Percentiles rank a stretch among this genome's conserved stretches.
Evolutionary conservation across 2,797 vertebrate species (phyloP).

Genomic region (Heliangelus exortis): DNA sequence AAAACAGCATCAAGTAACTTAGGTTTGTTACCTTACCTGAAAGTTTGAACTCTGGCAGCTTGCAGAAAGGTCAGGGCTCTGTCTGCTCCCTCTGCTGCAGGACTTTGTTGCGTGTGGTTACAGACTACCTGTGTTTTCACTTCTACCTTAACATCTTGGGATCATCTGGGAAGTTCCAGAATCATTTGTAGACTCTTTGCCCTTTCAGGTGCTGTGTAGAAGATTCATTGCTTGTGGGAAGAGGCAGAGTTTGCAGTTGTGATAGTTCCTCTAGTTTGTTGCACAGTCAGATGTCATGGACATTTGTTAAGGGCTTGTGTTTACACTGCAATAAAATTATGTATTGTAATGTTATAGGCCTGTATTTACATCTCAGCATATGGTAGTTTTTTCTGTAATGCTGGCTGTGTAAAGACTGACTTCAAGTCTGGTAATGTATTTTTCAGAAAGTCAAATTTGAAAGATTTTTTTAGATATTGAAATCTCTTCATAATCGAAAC

Average conservation of each 20-base stretch:
- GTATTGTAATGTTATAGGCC: rapidly evolving
- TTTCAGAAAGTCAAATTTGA: not conserved
- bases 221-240: rapidly evolving
- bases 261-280: not conserved
- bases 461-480: not conserved
- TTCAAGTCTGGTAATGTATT: not conserved
- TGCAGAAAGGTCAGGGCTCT: not conserved
- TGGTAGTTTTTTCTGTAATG: not conserved
- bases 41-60: not conserved
- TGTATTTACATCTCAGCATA: not conserved
- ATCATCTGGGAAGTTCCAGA: not conserved
- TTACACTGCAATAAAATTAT: not conserved
- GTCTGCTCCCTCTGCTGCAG: not conserved
- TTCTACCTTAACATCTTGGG: not conserved
- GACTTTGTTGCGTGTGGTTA: not conserved
- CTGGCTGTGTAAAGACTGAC: not conserved
- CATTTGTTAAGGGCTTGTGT: not conserved
- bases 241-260: rapidly evolving
- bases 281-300: too few species aligned
- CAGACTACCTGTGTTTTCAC: rapidly evolving
- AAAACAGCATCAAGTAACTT: not conserved
- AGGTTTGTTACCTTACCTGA: not conserved
- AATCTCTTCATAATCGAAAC: not conserved
- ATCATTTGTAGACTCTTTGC: not conserved
- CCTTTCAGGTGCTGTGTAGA: not conserved